Evolutionary conservation across 1,140 invertebrate genomes (phyloP), one percentile per base, ranked within the genome.

Genomic region (Hylaeus volcanicus): DNA sequence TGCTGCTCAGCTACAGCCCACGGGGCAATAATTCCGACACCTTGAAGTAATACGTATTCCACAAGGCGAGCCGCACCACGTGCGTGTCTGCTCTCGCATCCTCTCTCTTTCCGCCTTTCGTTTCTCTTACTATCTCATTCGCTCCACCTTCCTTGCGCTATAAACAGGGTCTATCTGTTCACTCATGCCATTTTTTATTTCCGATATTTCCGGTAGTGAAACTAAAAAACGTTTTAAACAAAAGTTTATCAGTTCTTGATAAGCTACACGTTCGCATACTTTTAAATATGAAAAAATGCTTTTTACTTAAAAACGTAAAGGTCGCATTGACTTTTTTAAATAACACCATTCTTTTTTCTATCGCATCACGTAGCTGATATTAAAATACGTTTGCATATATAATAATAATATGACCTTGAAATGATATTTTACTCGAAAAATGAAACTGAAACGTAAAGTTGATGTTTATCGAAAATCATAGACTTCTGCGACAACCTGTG

Each of bases 11-110:
- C 48, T 48, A 61, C 82, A 63, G 60, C 86, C 87, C 79, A 89
- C 85, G 77, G 64, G 72, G 78, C 79, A 88, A 83, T 86, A 88
- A 88, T 86, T 86, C 86, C 81, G 81, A 87, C 82, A 82, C 58
- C 82, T 69, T 64, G 61, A 78, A 71, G 74, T 83, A 87, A 84
- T 81, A 86, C 74, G 73, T 87, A 85, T 87, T 84, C 79, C 81
- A 65, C 73, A 55, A 71, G 79, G 58, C 76, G 56, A 79, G 73
- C 60, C 73, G 81, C 65, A 74, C 78, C 78, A 65, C 70, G 75
- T 82, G 86, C 89, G 85, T 86, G 83, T 82, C 78, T 80, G 45
- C 60, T 63, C 37, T 63, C 61, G 3, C 61, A 61, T 11, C 51
- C 48, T 78, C 41, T 51, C n/a, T 43, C 45, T 61, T 51, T 73